Evolutionary conservation across 2,113 vertebrate genomes (phyloP).

Genomic region (Trematomus loennbergii): DNA sequence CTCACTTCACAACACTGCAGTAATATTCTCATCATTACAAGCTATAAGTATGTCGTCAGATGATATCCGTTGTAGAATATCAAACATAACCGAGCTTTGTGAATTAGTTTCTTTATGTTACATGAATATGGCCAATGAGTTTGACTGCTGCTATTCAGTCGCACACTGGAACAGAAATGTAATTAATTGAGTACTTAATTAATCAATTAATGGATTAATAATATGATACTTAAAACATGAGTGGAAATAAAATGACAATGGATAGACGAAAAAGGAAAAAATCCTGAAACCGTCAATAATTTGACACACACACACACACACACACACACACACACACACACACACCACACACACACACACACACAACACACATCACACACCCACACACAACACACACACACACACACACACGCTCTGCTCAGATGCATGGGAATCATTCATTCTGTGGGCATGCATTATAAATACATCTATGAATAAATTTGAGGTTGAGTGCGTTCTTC

Average conservation of each 20-base stretch:
- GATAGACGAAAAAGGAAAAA: not conserved
- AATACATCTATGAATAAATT: constrained; percentile 81
- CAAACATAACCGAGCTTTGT: not conserved
- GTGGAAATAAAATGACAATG: not conserved
- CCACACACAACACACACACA: too few relatives aligned
- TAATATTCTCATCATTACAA: too few relatives aligned
- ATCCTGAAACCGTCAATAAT: constrained; percentile 21
- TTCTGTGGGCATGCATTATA: constrained; percentile 78
- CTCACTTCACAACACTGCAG: too few relatives aligned
- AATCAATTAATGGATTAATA: not conserved
- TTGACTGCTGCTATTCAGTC: not conserved
- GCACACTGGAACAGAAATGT: not conserved
- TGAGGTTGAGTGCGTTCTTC: constrained; percentile 67
- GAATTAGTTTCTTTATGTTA: not conserved
- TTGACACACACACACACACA: too few relatives aligned
- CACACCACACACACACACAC: too few relatives aligned
- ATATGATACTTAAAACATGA: not conserved
- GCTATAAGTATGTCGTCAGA: not conserved
- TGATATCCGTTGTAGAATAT: not conserved
- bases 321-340: too few relatives aligned
- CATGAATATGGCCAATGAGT: not conserved
- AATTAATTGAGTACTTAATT: not conserved
- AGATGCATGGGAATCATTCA: constrained; percentile 64
- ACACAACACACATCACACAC: too few relatives aligned
- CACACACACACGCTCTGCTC: constrained; percentile 22